phyloP scores from a whole-genome alignment of 1,140 invertebrate genomes.

The Drosophila athabasca region DNA sequence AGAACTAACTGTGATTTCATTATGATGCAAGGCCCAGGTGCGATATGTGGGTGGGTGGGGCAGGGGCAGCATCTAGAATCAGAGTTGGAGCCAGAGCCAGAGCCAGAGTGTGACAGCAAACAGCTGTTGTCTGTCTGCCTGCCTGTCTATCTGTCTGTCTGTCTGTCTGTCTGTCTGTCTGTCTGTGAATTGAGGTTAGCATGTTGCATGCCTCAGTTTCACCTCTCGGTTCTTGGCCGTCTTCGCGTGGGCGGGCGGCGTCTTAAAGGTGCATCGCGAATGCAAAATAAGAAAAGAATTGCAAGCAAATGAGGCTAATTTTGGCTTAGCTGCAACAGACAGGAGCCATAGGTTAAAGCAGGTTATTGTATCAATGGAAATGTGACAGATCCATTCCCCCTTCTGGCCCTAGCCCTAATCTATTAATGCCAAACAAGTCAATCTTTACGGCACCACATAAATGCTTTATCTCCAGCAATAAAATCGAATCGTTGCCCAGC shows the following conservation, averaged over 20 bases:
- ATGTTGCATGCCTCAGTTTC: conserved; percentile 45
- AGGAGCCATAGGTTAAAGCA: no score
- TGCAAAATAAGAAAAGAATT: conserved; percentile 25
- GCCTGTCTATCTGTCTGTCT: neutral
- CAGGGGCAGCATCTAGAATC: no score
- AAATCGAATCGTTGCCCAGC: conserved; percentile 22
- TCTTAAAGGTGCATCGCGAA: conserved; percentile 44
- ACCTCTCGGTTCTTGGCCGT: conserved; percentile 35
- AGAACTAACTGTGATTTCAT: conserved; percentile 34
- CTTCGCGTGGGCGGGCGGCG: conserved; percentile 22
- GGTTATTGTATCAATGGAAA: no score
- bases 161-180: conserved; percentile 11
- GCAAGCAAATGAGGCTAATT: conserved; percentile 32
- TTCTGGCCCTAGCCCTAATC: conserved; percentile 3
- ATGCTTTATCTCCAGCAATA: conserved; percentile 33
- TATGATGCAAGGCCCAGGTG: conserved; percentile 2
- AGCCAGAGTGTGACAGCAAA: conserved; percentile 65
- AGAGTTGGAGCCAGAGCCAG: no score
- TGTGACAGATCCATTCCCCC: neutral
- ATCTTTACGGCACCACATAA: conserved; percentile 37
- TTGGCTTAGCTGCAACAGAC: no score
- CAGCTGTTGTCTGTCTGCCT: conserved; percentile 61
- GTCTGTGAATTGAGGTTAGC: conserved; percentile 67
- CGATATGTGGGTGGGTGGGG: no score
- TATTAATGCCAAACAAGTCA: conserved; percentile 38